Evolutionary conservation across 2,113 vertebrate genomes (phyloP).

Genomic region (Abramis brama): DNA sequence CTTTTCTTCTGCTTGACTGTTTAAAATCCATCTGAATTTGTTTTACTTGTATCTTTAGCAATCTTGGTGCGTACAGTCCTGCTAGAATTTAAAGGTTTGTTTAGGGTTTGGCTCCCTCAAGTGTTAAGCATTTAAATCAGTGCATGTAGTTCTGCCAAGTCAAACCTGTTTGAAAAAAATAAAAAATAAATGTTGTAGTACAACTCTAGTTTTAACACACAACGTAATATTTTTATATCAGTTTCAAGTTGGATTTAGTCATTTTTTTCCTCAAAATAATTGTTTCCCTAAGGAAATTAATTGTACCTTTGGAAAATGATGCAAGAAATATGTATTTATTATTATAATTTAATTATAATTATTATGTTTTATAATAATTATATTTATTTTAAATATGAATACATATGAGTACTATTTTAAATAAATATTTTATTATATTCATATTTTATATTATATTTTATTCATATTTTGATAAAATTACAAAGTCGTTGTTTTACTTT

Average conservation of each 20-base stretch:
- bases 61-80: background rate
- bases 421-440: background rate
- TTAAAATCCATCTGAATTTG: slow-evolving; percentile 37
- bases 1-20: slow-evolving; percentile 75
- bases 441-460: too few relatives aligned
- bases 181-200: background rate
- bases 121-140: background rate
- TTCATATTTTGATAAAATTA: too few relatives aligned
- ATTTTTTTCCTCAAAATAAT: too few relatives aligned
- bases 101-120: background rate
- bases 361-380: background rate
- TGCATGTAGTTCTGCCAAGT: background rate
- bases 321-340: background rate
- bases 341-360: background rate
- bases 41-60: background rate
- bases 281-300: too few relatives aligned
- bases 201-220: background rate
- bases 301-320: background rate
- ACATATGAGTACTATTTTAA: background rate
- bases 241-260: background rate
- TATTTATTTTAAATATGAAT: background rate
- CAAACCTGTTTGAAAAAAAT: background rate
- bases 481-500: too few relatives aligned
- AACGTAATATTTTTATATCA: background rate
- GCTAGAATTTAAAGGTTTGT: background rate